Conservation (phyloP, 2,888 invertebrate species). For the Rhagonycha lutea region DNA sequence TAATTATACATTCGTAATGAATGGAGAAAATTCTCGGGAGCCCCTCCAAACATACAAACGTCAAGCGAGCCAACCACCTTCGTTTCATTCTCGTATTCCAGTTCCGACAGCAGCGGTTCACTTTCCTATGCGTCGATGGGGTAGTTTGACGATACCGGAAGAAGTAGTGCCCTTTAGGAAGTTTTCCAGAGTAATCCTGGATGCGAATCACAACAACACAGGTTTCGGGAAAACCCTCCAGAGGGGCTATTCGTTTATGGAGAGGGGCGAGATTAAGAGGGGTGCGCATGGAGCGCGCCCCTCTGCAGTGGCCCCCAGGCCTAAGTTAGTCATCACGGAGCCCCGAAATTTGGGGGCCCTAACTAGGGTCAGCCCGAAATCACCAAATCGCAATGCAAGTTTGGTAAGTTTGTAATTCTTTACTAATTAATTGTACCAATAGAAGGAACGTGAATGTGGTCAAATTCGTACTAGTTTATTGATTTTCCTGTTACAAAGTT, state of each 20-base stretch:
- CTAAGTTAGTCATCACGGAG: slow-evolving; percentile 66
- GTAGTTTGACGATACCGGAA: slow-evolving; percentile 60
- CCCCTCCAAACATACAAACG: slow-evolving; percentile 17
- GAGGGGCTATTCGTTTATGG: slow-evolving; percentile 49
- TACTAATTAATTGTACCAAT: neutral
- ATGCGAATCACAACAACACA: slow-evolving; percentile 5
- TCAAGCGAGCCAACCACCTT: slow-evolving; percentile 20
- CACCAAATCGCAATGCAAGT: slow-evolving; percentile 55
- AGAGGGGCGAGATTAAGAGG: slow-evolving; percentile 49
- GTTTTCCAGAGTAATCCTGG: slow-evolving; percentile 1
- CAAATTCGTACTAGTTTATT: neutral
- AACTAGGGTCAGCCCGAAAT: slow-evolving; percentile 48
- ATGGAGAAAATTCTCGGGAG: slow-evolving; percentile 29
- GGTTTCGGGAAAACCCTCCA: slow-evolving; percentile 30
- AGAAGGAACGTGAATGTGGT: neutral
- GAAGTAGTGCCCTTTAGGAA: slow-evolving; percentile 4
- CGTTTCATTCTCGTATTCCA: slow-evolving; percentile 29
- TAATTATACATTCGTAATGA: slow-evolving; percentile 24
- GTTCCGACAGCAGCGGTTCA: neutral
- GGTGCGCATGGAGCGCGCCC: slow-evolving; percentile 60
- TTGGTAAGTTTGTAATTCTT: slow-evolving; percentile 56
- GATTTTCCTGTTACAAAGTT: neutral
- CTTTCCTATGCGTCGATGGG: slow-evolving; percentile 63
- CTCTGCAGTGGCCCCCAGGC: slow-evolving; percentile 50
- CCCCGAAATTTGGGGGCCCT: slow-evolving; percentile 55